phyloP scores from a whole-genome alignment of 30 jellyfish, hydroid and myxozoan species.

The Catostylus mosaicus region DNA sequence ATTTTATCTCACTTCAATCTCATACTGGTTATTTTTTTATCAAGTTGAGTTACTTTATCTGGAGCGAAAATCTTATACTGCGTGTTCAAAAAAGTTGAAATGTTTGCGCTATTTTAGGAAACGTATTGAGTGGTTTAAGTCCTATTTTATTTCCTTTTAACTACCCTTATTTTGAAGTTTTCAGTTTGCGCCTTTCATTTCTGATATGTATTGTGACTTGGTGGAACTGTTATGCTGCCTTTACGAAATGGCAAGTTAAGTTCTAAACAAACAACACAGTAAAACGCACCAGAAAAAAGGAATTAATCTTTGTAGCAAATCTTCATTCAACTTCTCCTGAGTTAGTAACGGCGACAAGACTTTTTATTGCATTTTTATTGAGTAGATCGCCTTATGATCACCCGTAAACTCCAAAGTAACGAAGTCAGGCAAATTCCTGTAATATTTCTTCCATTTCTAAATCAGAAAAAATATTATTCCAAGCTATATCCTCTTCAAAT shows the following conservation, averaged over 20 bases:
- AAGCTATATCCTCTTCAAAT: not conserved
- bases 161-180: not conserved
- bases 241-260: not conserved
- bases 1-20: not conserved
- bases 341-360: conserved; percentile 20
- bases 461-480: conserved; percentile 1
- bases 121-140: not conserved
- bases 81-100: too few relatives aligned
- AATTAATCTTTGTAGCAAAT: not conserved
- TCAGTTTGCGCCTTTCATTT: not conserved
- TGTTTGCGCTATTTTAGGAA: not conserved
- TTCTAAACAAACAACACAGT: not conserved
- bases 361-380: conserved; percentile 1
- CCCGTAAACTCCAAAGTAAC: not conserved
- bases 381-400: not conserved
- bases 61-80: too few relatives aligned
- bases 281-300: not conserved
- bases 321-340: conserved; percentile 3
- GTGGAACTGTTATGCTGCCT: not conserved
- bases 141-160: not conserved
- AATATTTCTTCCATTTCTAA: conserved; percentile 2
- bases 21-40: not conserved
- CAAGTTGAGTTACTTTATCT: not conserved
- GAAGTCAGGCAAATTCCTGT: not conserved
- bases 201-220: too few relatives aligned